phyloP scores from a whole-genome alignment of 2,113 vertebrate species.

The Halcyon malimbica region DNA sequence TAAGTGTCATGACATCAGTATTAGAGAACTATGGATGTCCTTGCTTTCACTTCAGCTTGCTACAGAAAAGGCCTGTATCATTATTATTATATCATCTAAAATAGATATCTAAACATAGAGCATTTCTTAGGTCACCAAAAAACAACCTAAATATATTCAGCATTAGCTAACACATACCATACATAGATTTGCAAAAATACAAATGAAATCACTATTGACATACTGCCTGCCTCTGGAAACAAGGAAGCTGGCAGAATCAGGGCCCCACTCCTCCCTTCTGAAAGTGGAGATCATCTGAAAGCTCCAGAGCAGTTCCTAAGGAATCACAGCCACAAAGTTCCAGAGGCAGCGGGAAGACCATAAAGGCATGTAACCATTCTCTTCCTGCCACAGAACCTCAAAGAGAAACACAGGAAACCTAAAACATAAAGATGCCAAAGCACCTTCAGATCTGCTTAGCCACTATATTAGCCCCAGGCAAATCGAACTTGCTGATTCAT shows the following conservation, averaged over 20 bases:
- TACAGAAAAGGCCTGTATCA: neutral
- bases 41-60: neutral
- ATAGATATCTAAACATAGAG: conserved; percentile 27
- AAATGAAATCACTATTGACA: neutral
- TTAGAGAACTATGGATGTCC: neutral
- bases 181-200: conserved; percentile 13
- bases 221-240: neutral
- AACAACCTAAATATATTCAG: conserved; percentile 17
- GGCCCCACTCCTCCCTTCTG: neutral
- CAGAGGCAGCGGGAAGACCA: neutral
- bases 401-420: neutral
- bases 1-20: neutral
- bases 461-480: neutral
- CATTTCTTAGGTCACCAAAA: conserved; percentile 17
- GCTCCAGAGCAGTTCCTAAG: neutral
- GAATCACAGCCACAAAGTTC: neutral
- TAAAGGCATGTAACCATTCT: neutral
- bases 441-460: neutral
- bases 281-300: neutral
- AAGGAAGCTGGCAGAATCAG: neutral
- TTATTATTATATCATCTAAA: conserved; percentile 44
- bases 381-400: neutral
- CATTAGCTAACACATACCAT: neutral
- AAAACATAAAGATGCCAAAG: neutral
- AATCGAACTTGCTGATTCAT: neutral